A percentile compares a stretch with the other conserved stretches of the same genome.
These are phyloP conservation scores for Cheilosia vulpina DNA, from an alignment of 2,888 invertebrate species.

Conservation along the genomic window DNA sequence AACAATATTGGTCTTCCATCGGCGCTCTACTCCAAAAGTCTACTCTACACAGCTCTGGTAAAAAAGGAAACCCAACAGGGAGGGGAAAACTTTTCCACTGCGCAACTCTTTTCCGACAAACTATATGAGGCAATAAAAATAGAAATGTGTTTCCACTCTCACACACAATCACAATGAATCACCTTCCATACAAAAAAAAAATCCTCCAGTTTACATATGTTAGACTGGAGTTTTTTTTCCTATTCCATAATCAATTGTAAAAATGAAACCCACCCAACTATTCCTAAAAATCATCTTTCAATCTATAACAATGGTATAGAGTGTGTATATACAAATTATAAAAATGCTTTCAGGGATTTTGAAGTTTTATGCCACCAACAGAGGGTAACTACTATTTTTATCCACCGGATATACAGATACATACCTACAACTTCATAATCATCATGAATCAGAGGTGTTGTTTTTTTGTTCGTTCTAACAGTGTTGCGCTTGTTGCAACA, in stretches of 20 bases:
- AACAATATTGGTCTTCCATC: conserved; percentile 31
- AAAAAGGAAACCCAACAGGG: conserved; percentile 41
- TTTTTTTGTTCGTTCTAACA: conserved; percentile 19
- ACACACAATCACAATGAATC: conserved; percentile 57
- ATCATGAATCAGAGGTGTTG: conserved; percentile 14
- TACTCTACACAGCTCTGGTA: conserved; percentile 18
- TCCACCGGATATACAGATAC: conserved; percentile 49
- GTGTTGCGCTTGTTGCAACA: conserved; percentile 72
- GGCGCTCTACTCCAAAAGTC: background rate
- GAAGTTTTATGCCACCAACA: conserved; percentile 36
- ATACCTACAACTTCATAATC: conserved; percentile 7
- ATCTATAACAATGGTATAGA: background rate
- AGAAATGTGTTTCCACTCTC: conserved; percentile 68
- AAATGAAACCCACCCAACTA: background rate
- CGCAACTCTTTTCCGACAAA: conserved; percentile 67
- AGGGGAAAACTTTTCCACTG: conserved; percentile 65
- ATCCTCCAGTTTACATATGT: conserved; percentile 50
- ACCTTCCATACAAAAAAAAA: conserved; percentile 37
- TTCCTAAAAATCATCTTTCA: background rate
- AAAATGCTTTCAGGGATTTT: background rate
- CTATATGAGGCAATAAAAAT: conserved; percentile 69
- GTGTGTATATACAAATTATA: background rate
- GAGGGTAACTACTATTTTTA: conserved; percentile 51
- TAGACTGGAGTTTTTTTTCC: background rate
- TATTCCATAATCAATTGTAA: background rate